Conservation (phyloP, 2,113 vertebrate genomes). For the Heterotilapia buettikoferi region DNA sequence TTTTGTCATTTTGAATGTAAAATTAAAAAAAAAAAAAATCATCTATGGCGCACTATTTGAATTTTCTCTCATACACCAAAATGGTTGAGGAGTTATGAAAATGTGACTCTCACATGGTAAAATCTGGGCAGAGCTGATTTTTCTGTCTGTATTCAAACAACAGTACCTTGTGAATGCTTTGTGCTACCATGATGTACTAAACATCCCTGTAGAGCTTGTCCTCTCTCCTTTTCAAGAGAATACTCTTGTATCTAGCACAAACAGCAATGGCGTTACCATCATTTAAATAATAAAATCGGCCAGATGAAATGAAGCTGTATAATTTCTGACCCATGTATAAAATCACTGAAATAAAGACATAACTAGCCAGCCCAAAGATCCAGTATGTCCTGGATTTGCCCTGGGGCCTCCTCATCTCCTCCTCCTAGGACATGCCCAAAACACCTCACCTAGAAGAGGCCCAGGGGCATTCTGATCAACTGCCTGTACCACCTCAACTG, state of each 20-base stretch:
- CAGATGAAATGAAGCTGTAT: neutral
- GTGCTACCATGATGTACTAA: neutral
- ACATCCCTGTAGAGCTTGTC: neutral
- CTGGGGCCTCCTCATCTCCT: neutral
- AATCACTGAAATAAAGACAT: neutral
- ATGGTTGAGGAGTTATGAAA: accelerated
- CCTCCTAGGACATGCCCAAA: neutral
- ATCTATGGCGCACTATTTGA: neutral
- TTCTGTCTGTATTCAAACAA: neutral
- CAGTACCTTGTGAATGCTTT: neutral
- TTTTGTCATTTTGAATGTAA: neutral
- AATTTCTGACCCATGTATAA: neutral
- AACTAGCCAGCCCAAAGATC: neutral
- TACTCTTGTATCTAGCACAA: neutral
- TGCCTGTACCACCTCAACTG: neutral
- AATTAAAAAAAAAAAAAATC: accelerated
- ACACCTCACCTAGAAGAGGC: neutral
- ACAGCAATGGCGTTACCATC: neutral
- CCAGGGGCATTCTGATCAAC: neutral
- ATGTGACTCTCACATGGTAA: neutral
- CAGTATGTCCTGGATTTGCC: neutral
- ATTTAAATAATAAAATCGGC: neutral
- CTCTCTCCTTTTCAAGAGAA: neutral
- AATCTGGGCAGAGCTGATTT: neutral
- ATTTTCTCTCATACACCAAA: neutral